Percentiles rank a stretch among this genome's conserved stretches.
These are phyloP conservation scores for Melanotaenia boesemani DNA, from an alignment of 2,797 vertebrate species.

Conservation along the genomic window DNA sequence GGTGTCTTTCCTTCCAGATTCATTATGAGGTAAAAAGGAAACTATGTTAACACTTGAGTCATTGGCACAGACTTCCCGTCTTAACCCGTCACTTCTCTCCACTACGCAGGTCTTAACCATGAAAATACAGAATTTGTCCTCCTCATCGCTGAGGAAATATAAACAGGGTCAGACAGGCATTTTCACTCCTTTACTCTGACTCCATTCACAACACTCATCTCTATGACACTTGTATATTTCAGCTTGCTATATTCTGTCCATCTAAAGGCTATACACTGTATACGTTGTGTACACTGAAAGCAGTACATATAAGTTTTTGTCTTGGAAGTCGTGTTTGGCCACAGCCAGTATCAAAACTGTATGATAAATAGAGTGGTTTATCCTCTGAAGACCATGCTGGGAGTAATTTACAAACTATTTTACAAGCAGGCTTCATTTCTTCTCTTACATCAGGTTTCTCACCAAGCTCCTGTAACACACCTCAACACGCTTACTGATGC, in stretches of 20 bases:
- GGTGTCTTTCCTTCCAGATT: conserved; percentile 75
- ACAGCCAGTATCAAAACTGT: conserved; percentile 54
- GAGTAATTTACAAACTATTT: conserved; percentile 69
- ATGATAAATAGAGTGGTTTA: conserved; percentile 67
- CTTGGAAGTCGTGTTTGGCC: conserved; percentile 43
- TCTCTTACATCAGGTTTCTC: conserved; percentile 17
- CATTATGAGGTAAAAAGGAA: conserved; percentile 84
- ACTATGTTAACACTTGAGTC: conserved; percentile 86
- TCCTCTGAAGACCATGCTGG: conserved; percentile 71
- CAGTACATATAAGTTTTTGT: conserved; percentile 39
- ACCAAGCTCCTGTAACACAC: conserved; percentile 31
- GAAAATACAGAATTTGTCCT: conserved; percentile 44
- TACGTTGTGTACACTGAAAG: conserved; percentile 34
- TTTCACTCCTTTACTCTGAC: conserved; percentile 25
- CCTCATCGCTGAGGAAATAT: conserved; percentile 39
- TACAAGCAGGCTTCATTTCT: conserved; percentile 59
- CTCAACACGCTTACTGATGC: conserved; percentile 44
- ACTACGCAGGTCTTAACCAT: conserved; percentile 40
- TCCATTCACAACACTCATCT: conserved; percentile 37
- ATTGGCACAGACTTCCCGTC: conserved; percentile 84
- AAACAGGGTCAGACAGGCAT: conserved; percentile 43
- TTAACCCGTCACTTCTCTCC: conserved; percentile 9
- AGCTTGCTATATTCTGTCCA: conserved; percentile 45
- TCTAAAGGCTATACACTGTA: conserved; percentile 54
- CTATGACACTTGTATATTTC: conserved; percentile 34